Base-by-base conservation (phyloP, 2,888 invertebrate genomes). In the Athripsodes cinereus region DNA sequence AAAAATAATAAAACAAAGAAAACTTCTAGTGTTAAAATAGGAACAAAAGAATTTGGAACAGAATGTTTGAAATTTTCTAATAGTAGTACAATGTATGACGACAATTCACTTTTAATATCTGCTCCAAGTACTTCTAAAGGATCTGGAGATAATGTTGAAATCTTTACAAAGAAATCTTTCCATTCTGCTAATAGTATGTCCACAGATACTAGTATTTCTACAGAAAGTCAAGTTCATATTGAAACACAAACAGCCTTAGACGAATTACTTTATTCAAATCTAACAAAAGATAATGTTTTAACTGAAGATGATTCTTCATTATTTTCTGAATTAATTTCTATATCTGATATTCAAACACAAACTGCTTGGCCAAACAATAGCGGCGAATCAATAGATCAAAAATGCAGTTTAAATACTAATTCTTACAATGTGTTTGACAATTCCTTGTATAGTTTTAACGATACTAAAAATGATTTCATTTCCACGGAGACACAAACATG, bases 201-300 rank as follows among this genome's bases (percentile, higher is more conserved):
- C n/a, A n/a, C n/a, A n/a, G n/a, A n/a, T n/a, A n/a, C n/a, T n/a
- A n/a, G n/a, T n/a, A n/a, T n/a, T n/a, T n/a, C n/a, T 46, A 46
- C 16, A 2, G 18, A 50, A 6, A 57, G 11, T 46, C 51, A 34
- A 13, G 47, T 53, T 13, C 57, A 58, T 26, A 63, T 63, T 21
- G 57, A 63, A 57, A 63, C 63, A 6, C 63, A 63, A 22, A 63
- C 63, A n/a, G 63, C 63, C 6, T 44, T 63, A 13, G 63, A 63
- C 35, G 63, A 63, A 20, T 46, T 63, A 18, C 52, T 63, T 2
- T 63, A 63, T 55, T 62, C 59, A 8, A 59, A 59, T 48, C 22
- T 49, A 16, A 46, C 53, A n/a, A 57, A 52, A 49, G 11, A 19
- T 10, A 52, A 53, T 44, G 13, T 44, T 26, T 50, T 22, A 44